phyloP scores from a whole-genome alignment of 35 echinoderm and acorn worm species.

The Chiridota heheva region DNA sequence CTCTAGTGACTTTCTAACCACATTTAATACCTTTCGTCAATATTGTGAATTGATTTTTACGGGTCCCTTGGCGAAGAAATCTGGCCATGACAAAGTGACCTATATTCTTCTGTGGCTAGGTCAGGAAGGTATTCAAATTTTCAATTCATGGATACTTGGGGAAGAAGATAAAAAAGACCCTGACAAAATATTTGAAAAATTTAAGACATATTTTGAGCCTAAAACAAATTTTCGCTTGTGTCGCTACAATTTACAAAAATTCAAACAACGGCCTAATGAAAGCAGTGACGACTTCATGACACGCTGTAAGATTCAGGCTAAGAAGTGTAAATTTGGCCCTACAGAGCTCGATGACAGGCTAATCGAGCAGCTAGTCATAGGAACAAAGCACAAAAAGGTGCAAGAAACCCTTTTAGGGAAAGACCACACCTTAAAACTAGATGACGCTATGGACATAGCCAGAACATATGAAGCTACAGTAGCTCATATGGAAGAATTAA shows the following conservation, averaged over 20 bases:
- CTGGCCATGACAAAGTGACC: constrained; percentile 2
- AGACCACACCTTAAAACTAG: neutral
- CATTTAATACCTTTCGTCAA: constrained; percentile 1
- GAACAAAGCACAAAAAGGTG: neutral
- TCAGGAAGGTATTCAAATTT: constrained; percentile 19
- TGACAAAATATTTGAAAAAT: neutral
- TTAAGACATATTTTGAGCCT: constrained; percentile 1
- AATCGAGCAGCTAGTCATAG: constrained; percentile 3
- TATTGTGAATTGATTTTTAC: constrained; percentile 28
- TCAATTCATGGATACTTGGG: neutral
- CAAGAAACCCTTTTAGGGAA: constrained; percentile 2
- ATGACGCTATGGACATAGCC: neutral
- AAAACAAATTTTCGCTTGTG: neutral
- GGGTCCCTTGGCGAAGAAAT: neutral
- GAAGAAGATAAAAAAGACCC: neutral
- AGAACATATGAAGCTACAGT: constrained; percentile 2
- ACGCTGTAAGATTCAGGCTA: neutral
- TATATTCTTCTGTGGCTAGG: constrained; percentile 1
- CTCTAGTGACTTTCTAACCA: neutral
- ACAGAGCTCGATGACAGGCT: neutral
- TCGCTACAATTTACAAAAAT: neutral
- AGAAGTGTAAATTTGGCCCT: constrained; percentile 1
- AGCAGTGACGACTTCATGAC: constrained; percentile 7
- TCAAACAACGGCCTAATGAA: neutral
- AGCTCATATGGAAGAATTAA: neutral